Conservation (phyloP, 2,113 vertebrate genomes). For the Carollia perspicillata region DNA sequence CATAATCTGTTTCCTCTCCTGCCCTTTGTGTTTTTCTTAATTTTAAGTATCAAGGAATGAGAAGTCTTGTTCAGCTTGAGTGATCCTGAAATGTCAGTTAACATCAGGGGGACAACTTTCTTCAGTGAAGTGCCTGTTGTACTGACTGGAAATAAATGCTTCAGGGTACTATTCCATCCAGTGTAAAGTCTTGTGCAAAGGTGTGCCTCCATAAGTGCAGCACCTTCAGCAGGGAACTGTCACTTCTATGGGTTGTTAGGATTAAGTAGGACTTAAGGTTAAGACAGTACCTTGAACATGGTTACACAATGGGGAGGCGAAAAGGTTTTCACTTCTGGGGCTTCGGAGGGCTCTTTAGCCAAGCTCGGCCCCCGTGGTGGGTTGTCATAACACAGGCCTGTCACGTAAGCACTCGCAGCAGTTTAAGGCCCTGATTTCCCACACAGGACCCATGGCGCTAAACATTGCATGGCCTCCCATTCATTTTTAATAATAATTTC, state of each 20-base stretch:
- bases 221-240: constrained; percentile 86
- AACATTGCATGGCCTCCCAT: too few species aligned
- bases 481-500: background rate
- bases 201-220: constrained; percentile 82
- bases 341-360: accelerated
- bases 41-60: background rate
- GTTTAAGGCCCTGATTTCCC: background rate
- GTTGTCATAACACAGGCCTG: background rate
- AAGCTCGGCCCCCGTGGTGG: accelerated
- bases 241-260: constrained; percentile 52
- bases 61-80: background rate
- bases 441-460: too few species aligned
- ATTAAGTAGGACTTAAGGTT: constrained; percentile 82
- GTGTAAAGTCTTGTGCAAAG: accelerated
- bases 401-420: accelerated
- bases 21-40: background rate
- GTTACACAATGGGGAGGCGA: background rate
- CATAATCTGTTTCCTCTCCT: constrained; percentile 82
- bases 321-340: background rate
- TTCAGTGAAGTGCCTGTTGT: background rate
- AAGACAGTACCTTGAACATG: accelerated
- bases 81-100: background rate
- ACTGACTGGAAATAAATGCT: background rate
- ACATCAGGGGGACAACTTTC: accelerated
- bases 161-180: accelerated